A percentile compares a stretch with the other conserved stretches of the same genome.
These are phyloP conservation scores for Hypanus sabinus DNA, from an alignment of 2,113 vertebrate genomes.

Conservation along the genomic window DNA sequence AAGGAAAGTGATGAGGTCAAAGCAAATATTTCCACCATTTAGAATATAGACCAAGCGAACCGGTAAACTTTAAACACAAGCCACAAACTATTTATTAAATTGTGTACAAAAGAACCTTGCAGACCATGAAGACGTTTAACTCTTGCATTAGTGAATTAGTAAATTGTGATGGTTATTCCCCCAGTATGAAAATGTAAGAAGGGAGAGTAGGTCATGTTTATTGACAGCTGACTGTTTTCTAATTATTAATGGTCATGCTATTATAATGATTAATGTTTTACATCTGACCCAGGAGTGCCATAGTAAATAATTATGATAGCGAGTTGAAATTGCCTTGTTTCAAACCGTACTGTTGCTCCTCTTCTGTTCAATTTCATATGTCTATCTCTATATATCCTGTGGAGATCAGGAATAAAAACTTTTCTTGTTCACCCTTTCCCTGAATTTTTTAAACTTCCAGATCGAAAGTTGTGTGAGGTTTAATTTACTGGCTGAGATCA, in stretches of 20 bases:
- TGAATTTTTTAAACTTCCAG: not conserved
- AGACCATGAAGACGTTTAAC: not conserved
- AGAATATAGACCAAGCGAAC: not conserved
- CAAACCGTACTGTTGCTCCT: not conserved
- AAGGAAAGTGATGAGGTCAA: not conserved
- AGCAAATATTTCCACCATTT: not conserved
- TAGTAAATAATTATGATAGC: slow-evolving; percentile 3
- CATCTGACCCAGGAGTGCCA: slow-evolving; percentile 10
- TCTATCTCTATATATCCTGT: not conserved
- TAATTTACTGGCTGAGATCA: not conserved
- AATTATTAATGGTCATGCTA: not conserved
- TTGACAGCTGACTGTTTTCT: not conserved
- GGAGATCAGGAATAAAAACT: not conserved
- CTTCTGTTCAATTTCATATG: not conserved
- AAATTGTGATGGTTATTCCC: not conserved
- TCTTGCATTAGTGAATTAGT: not conserved
- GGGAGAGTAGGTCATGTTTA: not conserved
- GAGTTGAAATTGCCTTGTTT: not conserved
- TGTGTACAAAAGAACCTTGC: not conserved
- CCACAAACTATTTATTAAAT: not conserved
- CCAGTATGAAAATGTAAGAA: not conserved
- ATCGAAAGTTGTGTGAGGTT: not conserved
- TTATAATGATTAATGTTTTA: not conserved
- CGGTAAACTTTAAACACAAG: not conserved
- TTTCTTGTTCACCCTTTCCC: not conserved